Conservation (phyloP, 2,888 invertebrate species). For the Ptilodon capucinus region DNA sequence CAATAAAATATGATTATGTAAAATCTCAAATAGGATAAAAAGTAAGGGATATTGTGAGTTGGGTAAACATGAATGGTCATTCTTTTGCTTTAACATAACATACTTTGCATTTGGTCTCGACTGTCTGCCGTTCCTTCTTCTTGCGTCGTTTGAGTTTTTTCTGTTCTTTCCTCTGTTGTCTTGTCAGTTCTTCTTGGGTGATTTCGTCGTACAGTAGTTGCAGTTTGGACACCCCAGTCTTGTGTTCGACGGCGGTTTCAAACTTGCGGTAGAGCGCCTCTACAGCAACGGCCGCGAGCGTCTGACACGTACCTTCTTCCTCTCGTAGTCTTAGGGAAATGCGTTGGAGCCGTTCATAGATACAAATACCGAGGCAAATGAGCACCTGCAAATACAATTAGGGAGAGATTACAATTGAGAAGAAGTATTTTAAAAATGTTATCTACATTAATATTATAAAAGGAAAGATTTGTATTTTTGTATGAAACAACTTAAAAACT, state of each 20-base stretch:
- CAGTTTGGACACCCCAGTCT: constrained; percentile 93
- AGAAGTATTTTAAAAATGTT: no score
- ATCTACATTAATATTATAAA: no score
- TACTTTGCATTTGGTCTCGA: constrained; percentile 73
- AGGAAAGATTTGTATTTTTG: no score
- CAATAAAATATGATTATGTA: not conserved
- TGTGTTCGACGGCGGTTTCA: constrained; percentile 94
- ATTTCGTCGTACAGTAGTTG: constrained; percentile 94
- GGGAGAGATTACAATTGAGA: not conserved
- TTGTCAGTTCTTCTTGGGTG: constrained; percentile 92
- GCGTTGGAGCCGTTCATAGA: constrained; percentile 94
- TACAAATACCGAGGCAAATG: constrained; percentile 96
- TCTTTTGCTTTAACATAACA: constrained; percentile 1
- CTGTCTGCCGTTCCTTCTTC: constrained; percentile 84
- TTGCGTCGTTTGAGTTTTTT: constrained; percentile 90
- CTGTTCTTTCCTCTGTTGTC: constrained; percentile 93
- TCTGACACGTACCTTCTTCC: constrained; percentile 97
- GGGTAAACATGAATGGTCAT: no score
- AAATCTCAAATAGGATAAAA: no score
- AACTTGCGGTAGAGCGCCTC: constrained; percentile 95
- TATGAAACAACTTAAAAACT: no score
- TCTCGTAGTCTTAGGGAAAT: constrained; percentile 93
- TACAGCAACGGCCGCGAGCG: constrained; percentile 93
- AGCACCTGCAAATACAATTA: constrained; percentile 82
- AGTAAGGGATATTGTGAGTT: no score